A percentile compares a stretch with the other conserved stretches of the same genome.
phyloP scores from a whole-genome alignment of 2,888 invertebrate genomes.

The Colletes collaris region DNA sequence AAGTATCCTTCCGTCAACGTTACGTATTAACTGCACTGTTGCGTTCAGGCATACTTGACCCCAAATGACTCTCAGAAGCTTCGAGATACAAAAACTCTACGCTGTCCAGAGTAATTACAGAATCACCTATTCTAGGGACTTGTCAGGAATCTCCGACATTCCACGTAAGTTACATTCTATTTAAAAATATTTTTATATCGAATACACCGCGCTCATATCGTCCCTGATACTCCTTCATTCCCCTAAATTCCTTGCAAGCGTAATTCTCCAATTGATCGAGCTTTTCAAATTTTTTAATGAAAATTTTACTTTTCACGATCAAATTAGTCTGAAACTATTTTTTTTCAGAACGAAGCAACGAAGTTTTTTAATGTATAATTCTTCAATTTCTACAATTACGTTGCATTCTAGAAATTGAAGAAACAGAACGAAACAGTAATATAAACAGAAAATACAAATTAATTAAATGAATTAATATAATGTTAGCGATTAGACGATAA shows the following conservation, averaged over 20 bases:
- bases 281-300: not conserved
- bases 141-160: not conserved
- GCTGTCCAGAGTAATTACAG: not conserved
- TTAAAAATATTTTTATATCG: not conserved
- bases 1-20: not conserved
- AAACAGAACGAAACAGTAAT: no score
- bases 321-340: no score
- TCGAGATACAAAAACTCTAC: no score
- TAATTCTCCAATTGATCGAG: not conserved
- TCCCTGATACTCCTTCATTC: not conserved
- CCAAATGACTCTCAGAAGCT: not conserved
- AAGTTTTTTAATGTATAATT: no score
- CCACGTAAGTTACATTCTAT: not conserved
- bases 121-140: not conserved
- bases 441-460: no score
- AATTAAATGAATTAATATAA: no score
- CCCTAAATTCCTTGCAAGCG: not conserved
- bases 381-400: no score
- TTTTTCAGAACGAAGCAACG: no score
- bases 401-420: no score
- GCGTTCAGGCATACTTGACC: slow-evolving; percentile 14
- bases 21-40: not conserved
- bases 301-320: no score
- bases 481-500: no score
- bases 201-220: not conserved